Base-by-base conservation (phyloP, 2,113 vertebrate species). In the Notiomystis cincta region DNA sequence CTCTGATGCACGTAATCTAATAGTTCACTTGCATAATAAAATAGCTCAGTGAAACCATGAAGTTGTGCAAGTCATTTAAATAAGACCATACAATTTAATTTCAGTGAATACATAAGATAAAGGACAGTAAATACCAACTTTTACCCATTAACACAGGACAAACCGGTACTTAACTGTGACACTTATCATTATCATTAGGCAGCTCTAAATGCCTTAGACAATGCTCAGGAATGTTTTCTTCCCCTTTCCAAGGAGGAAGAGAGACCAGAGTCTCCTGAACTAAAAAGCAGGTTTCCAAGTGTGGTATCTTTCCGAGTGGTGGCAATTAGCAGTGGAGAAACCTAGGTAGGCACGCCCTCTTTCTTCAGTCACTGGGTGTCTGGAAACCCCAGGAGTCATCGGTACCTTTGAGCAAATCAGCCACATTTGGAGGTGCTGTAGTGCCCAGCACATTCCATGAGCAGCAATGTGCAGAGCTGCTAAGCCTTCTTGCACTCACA, bases 91-190 rank as follows among this genome's bases (percentile, higher is more conserved):
- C 70, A 31, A 66, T 70, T 94, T 91, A 72, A 80, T 93, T 90
- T 67, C 75, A 80, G 66, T 33, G 33, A 94, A 80, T 38, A 38
- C 54, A 28, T 45, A 91, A 83, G 66, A 92, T 93, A 94, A 96
- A 93, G 62, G 62, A 35, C 85, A 88, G 79, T 94, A 97, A 96
- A 96, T 75, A 95, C 47, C 86, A 90, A 81, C 94, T 96, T 93
- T 75, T 94, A 88, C 75, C 35, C 27, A n/a, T 10, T 51, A n/a
- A 62, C 22, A 77, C 76, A 88, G 78, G 85, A 82, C 72, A 91
- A 90, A 94, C 85, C 21, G 12, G 87, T 81, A 90, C 72, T 88
- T 94, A 73, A 87, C 42, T 5, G 1, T 65, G 54, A 25, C 47
- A 27, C 51, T 31, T 73, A 61, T 93, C 69, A 76, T 44, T 71